Percentiles rank a stretch among this genome's conserved stretches.
phyloP scores from a whole-genome alignment of 2,888 invertebrate genomes.

The Trypoxylon attenuatum region DNA sequence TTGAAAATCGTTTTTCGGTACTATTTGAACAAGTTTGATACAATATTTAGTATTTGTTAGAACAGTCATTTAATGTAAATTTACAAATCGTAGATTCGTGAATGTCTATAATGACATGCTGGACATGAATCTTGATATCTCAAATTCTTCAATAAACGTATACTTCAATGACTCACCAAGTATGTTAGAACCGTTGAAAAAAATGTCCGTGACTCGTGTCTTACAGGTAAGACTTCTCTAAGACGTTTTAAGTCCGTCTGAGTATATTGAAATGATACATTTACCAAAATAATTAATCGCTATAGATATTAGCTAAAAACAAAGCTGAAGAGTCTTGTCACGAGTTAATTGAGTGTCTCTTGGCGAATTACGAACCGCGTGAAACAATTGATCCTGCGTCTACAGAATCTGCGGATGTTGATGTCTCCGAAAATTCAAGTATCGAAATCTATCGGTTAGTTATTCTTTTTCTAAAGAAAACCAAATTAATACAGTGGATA shows the following conservation, averaged over 20 bases:
- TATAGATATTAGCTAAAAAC: constrained; percentile 79
- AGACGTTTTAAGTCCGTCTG: background rate
- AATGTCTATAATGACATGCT: constrained; percentile 80
- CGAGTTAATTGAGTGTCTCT: constrained; percentile 82
- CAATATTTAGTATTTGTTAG: background rate
- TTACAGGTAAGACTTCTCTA: constrained; percentile 83
- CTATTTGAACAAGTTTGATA: background rate
- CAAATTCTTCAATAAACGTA: constrained; percentile 78
- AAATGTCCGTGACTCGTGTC: constrained; percentile 83
- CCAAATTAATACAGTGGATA: no score
- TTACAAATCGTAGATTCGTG: constrained; percentile 77
- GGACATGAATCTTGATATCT: constrained; percentile 78
- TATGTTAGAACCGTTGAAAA: constrained; percentile 82
- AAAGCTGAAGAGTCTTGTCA: constrained; percentile 83
- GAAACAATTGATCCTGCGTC: constrained; percentile 75
- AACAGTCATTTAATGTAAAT: background rate
- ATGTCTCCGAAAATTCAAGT: constrained; percentile 80
- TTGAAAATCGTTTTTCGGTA: constrained; percentile 61
- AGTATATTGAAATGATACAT: background rate
- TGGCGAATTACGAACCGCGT: constrained; percentile 80
- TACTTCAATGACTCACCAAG: constrained; percentile 87
- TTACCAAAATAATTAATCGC: constrained; percentile 9
- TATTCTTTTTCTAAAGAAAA: no score
- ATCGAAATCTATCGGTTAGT: constrained; percentile 83
- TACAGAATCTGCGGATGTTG: constrained; percentile 71